These are phyloP conservation scores for Phaonia tiefii DNA, from an alignment of 2,888 invertebrate species.

Conservation along the genomic window DNA sequence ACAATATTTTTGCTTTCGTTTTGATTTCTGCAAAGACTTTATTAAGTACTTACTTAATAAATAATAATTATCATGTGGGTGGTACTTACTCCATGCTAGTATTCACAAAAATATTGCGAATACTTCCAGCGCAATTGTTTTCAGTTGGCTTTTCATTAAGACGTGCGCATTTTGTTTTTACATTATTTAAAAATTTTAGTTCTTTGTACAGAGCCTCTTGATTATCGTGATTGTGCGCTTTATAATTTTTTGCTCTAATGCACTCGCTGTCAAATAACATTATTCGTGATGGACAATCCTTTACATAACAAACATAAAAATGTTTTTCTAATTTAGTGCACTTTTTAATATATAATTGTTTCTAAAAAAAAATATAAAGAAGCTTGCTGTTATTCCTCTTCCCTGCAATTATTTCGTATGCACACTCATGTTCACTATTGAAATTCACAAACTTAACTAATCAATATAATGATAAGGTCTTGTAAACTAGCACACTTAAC, in stretches of 20 bases:
- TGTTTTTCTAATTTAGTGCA: no score
- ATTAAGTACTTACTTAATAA: conserved; percentile 8
- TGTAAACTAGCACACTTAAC: conserved; percentile 51
- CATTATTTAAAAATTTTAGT: no score
- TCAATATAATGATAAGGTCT: conserved; percentile 60
- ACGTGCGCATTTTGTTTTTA: no score
- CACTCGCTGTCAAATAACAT: no score
- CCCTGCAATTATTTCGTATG: conserved; percentile 55
- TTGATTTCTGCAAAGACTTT: conserved; percentile 56
- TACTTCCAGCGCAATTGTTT: conserved; percentile 57
- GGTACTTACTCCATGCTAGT: conserved; percentile 57
- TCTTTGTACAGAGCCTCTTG: no score
- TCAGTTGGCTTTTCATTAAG: no score
- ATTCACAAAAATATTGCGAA: conserved; percentile 57
- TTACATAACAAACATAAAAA: no score
- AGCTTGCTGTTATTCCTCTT: conserved; percentile 44
- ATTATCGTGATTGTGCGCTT: no score
- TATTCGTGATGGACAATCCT: no score
- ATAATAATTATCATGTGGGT: conserved; percentile 49
- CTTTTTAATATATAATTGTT: conserved; percentile 57
- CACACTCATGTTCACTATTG: conserved; percentile 55
- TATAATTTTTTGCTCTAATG: no score
- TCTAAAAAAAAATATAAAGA: conserved; percentile 54
- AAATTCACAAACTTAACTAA: conserved; percentile 59
- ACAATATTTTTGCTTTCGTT: conserved; percentile 59